Percentiles rank a stretch among this genome's conserved stretches.
Conservation (phyloP, 2,113 vertebrate genomes). For the Uria aalge region DNA sequence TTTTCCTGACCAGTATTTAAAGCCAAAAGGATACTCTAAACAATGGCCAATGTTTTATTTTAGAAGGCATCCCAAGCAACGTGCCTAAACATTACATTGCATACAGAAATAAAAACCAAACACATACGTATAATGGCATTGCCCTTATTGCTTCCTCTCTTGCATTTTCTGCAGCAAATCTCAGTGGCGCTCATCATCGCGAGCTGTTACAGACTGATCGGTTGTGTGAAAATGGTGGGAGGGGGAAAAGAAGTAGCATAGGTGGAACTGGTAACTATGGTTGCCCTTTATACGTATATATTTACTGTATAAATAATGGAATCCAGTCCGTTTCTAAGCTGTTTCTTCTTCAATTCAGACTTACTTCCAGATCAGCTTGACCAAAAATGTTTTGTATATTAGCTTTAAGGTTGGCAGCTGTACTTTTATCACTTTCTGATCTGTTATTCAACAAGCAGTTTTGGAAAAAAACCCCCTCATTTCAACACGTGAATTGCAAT, state of each 20-base stretch:
- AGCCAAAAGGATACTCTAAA: slow-evolving; percentile 79
- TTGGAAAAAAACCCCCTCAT: background rate
- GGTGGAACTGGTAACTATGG: background rate
- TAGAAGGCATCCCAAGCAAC: slow-evolving; percentile 78
- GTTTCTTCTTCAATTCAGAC: background rate
- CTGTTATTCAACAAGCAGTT: background rate
- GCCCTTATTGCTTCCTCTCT: slow-evolving; percentile 45
- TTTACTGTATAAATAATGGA: background rate
- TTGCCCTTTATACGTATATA: background rate
- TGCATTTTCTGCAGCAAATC: background rate
- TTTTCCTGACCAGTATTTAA: slow-evolving; percentile 83
- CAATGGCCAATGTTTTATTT: slow-evolving; percentile 76
- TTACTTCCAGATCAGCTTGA: background rate
- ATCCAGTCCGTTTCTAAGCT: background rate
- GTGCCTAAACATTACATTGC: slow-evolving; percentile 81
- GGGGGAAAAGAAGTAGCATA: background rate
- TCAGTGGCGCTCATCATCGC: background rate
- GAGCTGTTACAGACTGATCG: background rate
- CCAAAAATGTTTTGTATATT: background rate
- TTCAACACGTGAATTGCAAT: background rate
- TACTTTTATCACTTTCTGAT: background rate
- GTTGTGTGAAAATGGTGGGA: background rate
- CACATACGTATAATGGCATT: slow-evolving; percentile 47
- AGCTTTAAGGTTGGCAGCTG: background rate
- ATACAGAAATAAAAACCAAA: slow-evolving; percentile 75